Evolutionary conservation across 2,113 vertebrate genomes (phyloP).

Genomic region (Cavia porcellus): DNA sequence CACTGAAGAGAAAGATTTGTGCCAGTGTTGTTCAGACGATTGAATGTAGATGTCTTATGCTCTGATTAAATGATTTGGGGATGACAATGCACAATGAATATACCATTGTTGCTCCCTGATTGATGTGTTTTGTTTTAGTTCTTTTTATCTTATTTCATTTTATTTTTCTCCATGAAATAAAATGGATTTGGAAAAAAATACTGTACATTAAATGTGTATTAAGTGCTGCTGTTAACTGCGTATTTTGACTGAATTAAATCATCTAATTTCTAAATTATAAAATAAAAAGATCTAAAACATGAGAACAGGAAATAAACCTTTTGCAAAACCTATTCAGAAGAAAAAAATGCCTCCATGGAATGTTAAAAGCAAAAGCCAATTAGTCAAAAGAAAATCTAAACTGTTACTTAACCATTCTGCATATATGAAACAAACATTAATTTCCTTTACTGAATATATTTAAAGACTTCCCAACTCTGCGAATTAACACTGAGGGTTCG

Average conservation of each 20-base stretch:
- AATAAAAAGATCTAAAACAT: conserved; percentile 61
- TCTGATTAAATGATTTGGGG: no score
- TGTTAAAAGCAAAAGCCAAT: conserved; percentile 66
- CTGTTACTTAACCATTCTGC: neutral
- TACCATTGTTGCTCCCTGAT: no score
- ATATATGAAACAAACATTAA: neutral
- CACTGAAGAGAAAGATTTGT: no score
- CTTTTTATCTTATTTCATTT: no score
- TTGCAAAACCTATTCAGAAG: conserved; percentile 42
- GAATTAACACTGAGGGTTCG: neutral
- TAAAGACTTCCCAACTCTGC: neutral
- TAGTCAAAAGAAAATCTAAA: neutral
- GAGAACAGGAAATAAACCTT: conserved; percentile 38
- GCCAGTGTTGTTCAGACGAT: no score
- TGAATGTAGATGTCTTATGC: no score
- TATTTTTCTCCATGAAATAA: no score
- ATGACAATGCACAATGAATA: no score
- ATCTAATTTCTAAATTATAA: conserved; percentile 28
- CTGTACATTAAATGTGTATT: neutral
- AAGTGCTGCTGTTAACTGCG: conserved; percentile 15
- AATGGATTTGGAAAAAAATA: neutral
- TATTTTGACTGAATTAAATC: neutral
- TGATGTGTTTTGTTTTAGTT: no score
- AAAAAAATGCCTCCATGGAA: neutral
- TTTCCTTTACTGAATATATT: neutral